Evolutionary conservation across 2,888 invertebrate genomes (phyloP), one percentile per base, ranked within the genome.

Genomic region (Aleiodes leptofemur): DNA sequence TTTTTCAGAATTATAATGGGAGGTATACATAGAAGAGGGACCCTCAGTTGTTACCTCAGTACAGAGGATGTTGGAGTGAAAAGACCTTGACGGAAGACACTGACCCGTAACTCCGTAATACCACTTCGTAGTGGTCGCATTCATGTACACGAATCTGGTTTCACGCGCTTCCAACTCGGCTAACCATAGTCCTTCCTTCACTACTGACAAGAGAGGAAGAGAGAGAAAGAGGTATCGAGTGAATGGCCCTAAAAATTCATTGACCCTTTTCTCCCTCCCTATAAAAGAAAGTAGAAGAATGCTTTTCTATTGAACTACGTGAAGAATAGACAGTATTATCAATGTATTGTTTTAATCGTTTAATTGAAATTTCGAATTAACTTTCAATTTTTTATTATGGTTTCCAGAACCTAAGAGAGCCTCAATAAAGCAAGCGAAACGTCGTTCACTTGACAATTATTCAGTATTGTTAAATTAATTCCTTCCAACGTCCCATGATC

Each of bases 41-140:
- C 23, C 23, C 57, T 57, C 6, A 38, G 64, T 23, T 16, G 23
- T 64, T 38, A 43, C 48, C 23, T 64, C 64, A 64, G 73, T 78
- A 79, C 80, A 78, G 79, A 80, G 79, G 80, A 81, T 80, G 81
- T 81, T 74, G 64, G 78, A 80, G 76, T 79, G 79, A 79, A 79
- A 78, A 82, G 82, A 79, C 82, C 82, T 82, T 82, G 82, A 81
- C 79, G 79, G 80, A 75, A 82, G 82, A 82, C 82, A 81, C 79
- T 82, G 82, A 82, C 82, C 82, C 82, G 81, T 82, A 79, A 81
- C 82, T 82, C 77, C 77, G 79, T 77, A 79, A 80, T 80, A 78
- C 79, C 77, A 73, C 78, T 48, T 79, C 77, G 80, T 79, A 78
- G 79, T 72, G 61, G 72, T 34, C 51, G 34, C 50, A 34, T 68